Evolutionary conservation across 2,113 vertebrate species (phyloP).

Genomic region (Camelus dromedarius): DNA sequence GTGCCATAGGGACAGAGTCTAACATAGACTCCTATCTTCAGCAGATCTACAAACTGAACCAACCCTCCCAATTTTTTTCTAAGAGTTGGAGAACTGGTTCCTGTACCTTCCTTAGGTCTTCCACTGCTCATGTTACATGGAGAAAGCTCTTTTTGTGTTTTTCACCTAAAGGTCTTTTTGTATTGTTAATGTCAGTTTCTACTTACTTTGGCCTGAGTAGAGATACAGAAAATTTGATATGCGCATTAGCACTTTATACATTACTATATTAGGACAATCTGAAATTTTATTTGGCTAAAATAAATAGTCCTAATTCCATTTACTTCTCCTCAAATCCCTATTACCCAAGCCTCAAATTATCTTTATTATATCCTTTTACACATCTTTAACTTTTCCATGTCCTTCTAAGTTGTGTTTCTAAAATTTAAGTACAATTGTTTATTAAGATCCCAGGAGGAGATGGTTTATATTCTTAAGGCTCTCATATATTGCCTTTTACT

Average conservation of each 20-base stretch:
- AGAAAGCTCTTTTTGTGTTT: slow-evolving; percentile 17
- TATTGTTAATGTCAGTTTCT: slow-evolving; percentile 64
- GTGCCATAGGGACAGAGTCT: background rate
- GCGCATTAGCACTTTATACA: slow-evolving; percentile 56
- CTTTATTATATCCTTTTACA: slow-evolving; percentile 64
- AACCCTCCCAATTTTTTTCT: background rate
- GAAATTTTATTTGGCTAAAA: slow-evolving; percentile 74
- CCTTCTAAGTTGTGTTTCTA: slow-evolving; percentile 34
- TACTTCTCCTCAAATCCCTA: slow-evolving; percentile 70
- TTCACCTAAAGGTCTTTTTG: slow-evolving; percentile 6
- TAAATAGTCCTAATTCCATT: slow-evolving; percentile 72
- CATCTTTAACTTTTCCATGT: slow-evolving; percentile 1
- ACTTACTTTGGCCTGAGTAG: slow-evolving; percentile 64
- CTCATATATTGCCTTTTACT: background rate
- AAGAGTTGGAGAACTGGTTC: background rate
- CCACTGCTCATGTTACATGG: background rate
- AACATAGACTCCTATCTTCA: background rate
- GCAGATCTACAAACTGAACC: background rate
- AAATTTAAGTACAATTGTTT: slow-evolving; percentile 23
- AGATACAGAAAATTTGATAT: slow-evolving; percentile 72
- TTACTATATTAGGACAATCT: slow-evolving; percentile 75
- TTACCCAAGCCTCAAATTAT: slow-evolving; percentile 57
- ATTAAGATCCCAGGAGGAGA: background rate
- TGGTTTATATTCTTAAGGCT: slow-evolving; percentile 22
- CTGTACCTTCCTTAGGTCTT: background rate